Evolutionary conservation across 2,113 vertebrate genomes (phyloP), one percentile per base, ranked within the genome.

Genomic region (Alectura lathami): DNA sequence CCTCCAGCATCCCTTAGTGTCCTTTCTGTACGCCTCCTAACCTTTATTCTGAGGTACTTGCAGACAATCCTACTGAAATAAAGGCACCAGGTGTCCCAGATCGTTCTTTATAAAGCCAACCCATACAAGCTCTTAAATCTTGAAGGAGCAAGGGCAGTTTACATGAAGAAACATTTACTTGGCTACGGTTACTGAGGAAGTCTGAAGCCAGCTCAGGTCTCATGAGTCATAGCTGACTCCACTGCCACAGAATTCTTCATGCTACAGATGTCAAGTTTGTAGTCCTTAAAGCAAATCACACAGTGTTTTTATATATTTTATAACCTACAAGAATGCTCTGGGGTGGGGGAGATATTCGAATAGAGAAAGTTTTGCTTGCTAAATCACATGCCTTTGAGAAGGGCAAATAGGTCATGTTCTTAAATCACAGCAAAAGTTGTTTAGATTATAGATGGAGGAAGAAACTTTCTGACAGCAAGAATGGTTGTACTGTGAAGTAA

Each of bases 141-240:
- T 48, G 38, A 82, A 27, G 9, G 69, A 73, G 30, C 24, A 70
- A 56, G 34, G 63, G 64, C 38, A 64, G 36, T 78, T 70, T 56
- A 84, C 30, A 56, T 8, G 60, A 92, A 62, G 66, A 83, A 93
- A 78, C 30, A 48, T 82, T 93, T 32, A 78, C 85, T 75, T 94
- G 83, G 60, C 86, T 96, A 94, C 77, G 72, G 88, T 95, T 70
- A 83, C 64, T 53, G 86, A 92, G 92, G 83, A 96, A 95, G 88
- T 90, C 11, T 0, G 1, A 64, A 78, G 80, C 76, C 53, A 90
- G 43, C 30, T 74, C 80, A 38, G 45, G 64, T 74, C 91, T 94
- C 91, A 74, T 75, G 83, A 96, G 80, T 95, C 95, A 96, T 26
- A 87, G 64, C 80, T 90, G 72, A 90, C 24, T 83, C 45, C 53